Evolutionary conservation across 2,888 invertebrate species (phyloP).

Genomic region (Cephus pulcher): DNA sequence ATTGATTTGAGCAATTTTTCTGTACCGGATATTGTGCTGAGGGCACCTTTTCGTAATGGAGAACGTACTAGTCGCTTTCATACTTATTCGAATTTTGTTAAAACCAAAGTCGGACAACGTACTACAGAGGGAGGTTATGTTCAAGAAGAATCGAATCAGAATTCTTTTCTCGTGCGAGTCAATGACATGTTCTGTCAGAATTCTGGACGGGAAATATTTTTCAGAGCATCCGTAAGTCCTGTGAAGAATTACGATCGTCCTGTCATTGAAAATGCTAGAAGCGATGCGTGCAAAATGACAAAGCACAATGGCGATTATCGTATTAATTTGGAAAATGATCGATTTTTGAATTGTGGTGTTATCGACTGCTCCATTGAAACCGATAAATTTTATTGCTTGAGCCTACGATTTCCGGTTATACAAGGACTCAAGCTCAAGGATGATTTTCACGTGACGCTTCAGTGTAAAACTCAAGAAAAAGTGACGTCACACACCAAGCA

Average conservation of each 20-base stretch:
- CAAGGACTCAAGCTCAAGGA: constrained; percentile 69
- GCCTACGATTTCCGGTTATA: constrained; percentile 70
- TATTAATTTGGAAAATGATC: constrained; percentile 66
- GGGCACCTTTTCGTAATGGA: constrained; percentile 19
- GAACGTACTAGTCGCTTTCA: constrained; percentile 20
- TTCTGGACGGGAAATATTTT: constrained; percentile 42
- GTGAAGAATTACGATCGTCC: constrained; percentile 34
- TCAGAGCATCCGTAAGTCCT: constrained; percentile 41
- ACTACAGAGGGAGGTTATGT: not conserved
- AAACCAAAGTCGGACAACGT: not conserved
- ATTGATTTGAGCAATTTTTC: constrained; percentile 9
- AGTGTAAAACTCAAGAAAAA: constrained; percentile 70
- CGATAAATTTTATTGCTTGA: constrained; percentile 69
- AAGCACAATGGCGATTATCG: constrained; percentile 46
- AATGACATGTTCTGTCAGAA: constrained; percentile 53
- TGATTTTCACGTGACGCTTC: constrained; percentile 69
- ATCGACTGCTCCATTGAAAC: constrained; percentile 62
- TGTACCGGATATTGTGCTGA: constrained; percentile 25
- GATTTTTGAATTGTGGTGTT: constrained; percentile 70
- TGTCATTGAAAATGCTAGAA: constrained; percentile 39
- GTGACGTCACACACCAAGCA: constrained; percentile 68
- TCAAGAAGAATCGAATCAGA: constrained; percentile 4
- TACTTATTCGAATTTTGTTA: constrained; percentile 6
- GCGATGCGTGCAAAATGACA: constrained; percentile 38
- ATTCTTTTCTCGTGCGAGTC: constrained; percentile 30